Base-by-base conservation (phyloP, 2,113 vertebrate species). In the Phylloscopus trochilus region DNA sequence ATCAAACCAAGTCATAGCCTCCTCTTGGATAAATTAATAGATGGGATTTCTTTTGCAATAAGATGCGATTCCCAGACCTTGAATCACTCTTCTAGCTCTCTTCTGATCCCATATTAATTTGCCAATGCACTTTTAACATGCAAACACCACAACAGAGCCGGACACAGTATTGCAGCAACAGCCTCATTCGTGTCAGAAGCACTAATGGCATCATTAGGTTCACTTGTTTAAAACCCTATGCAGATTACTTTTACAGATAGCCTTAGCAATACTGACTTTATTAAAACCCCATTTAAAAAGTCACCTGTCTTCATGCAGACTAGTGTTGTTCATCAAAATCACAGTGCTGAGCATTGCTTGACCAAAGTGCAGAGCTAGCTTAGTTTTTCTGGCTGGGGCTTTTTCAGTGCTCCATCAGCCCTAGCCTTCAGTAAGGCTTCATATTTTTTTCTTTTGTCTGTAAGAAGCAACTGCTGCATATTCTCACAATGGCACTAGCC, bases 1-100 rank as follows among this genome's bases (percentile, higher is more conserved):
- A 97, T 97, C 95, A 97, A 95, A 96, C 93, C 94, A 74, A 96
- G 90, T 89, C 92, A 93, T 96, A 93, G 93, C 79, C 68, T 96
- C 72, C 85, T 96, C 94, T 93, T 87, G 95, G 95, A 95, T 94
- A 95, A 96, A 96, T 94, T 95, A 96, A 95, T 96, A 94, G 88
- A 95, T 39, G 79, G 92, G 82, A 93, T 96, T 97, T 93, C 94
- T 94, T 85, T 81, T 64, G 75, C 95, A 96, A 37, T 89, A 87
- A 87, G 90, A 96, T 83, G 69, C 2, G 52, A 95, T 97, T 96
- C 88, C 64, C 79, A 92, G 83, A 86, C 90, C 52, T 43, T 68
- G 75, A 88, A 75, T 90, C 85, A 81, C 68, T 95, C 76, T 72
- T 81, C 64, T 17, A 90, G 68, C 85, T 90, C 85, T 83, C 56